Base-by-base conservation (phyloP, 2,113 vertebrate genomes). In the Corythornis cristatus region DNA sequence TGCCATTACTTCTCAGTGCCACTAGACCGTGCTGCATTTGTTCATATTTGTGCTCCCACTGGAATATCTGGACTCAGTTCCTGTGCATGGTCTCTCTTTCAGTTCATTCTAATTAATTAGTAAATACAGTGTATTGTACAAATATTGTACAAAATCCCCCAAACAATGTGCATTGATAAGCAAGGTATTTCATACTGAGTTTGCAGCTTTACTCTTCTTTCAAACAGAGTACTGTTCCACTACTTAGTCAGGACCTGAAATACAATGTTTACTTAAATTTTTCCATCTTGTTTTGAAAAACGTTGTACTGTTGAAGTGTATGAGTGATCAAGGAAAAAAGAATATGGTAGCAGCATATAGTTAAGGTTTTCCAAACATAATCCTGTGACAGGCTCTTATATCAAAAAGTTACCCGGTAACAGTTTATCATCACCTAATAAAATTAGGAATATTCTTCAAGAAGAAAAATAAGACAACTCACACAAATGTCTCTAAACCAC, bases 21-120 rank as follows among this genome's bases (percentile, higher is more conserved):
- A 93, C 96, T 96, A 97, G 97, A 97, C 89, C 96, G 96, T 94
- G 93, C 96, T 96, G 92, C 88, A 43, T 96, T 97, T 97, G 94
- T 88, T 97, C 93, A 86, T 60, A 95, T 94, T 95, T 75, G 67
- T 83, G 84, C 83, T 95, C 79, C 56, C 43, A 8, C 29, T 60
- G 58, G 46, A 90, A 42, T 71, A 86, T 82, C 83, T 74, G 65
- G 79, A 43, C 86, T 87, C 84, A 72, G 54, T 70, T 96, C 73
- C 42, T 81, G 60, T 51, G 53, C 17, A 23, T 5, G 28, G 25
- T 37, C n/a, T 62, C 66, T 45, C 42, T 82, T 79, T 72, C 48
- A 74, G 51, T 48, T 78, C 40, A 84, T 82, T 81, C 51, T 80
- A 82, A 70, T 89, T 89, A 96, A 92, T 65, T 80, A 88, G 16